Evolutionary conservation across 2,113 vertebrate genomes (phyloP).

Genomic region (Serinus canaria): DNA sequence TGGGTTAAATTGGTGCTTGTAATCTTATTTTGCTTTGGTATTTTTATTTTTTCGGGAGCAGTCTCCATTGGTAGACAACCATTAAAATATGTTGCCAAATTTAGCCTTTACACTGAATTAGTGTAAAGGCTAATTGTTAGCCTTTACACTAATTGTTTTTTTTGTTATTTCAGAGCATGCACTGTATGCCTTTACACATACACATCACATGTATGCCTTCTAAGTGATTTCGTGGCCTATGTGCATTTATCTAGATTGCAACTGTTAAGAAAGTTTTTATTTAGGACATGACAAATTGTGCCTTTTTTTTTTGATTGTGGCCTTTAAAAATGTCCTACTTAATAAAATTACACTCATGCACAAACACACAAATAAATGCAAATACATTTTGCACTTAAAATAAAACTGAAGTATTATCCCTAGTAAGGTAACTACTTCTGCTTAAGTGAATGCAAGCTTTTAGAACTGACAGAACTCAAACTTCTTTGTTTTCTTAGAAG

Average conservation of each 20-base stretch:
- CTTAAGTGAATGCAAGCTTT: background rate
- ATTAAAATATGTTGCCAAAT: conserved; percentile 13
- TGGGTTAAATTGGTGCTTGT: background rate
- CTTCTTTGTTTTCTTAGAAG: background rate
- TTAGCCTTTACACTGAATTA: conserved; percentile 10
- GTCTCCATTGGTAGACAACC: background rate
- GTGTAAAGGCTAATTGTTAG: too few relatives aligned
- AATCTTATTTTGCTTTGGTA: background rate
- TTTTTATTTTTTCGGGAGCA: background rate
- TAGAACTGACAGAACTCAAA: background rate
- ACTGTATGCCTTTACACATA: background rate
- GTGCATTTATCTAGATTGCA: background rate
- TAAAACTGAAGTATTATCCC: background rate
- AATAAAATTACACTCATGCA: background rate
- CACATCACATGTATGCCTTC: too few relatives aligned
- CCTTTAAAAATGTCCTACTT: background rate
- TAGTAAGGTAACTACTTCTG: background rate
- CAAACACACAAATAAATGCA: background rate
- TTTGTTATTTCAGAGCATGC: background rate
- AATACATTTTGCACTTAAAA: background rate
- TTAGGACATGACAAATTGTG: background rate
- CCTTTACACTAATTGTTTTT: conserved; percentile 2
- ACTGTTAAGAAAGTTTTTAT: background rate
- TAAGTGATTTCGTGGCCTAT: background rate
- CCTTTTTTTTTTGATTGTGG: background rate